Evolutionary conservation across 2,888 invertebrate species (phyloP), one percentile per base, ranked within the genome.

Genomic region (Myopa tessellatipennis): DNA sequence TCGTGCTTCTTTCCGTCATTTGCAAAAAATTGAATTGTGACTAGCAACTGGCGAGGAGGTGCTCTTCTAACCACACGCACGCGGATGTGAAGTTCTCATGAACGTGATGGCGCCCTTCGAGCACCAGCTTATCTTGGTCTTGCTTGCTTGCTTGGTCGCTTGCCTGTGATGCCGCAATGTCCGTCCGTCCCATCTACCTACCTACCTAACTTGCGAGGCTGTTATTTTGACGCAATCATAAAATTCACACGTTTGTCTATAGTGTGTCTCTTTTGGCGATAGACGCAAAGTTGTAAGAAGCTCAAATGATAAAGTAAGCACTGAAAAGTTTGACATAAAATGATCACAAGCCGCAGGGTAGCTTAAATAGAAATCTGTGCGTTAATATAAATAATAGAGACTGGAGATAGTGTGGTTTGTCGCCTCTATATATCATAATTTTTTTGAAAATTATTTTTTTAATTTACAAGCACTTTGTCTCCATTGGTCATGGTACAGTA

Each of bases 231-330:
- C 52, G 38, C 50, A 69, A 38, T 50, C 69, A 52, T 69, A 26
- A 69, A 69, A 69, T 50, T 69, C 69, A 69, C 69, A 69, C 69
- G 69, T 69, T 52, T 60, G 16, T 72, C 45, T 69, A 4, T 18
- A 69, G 16, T 45, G 60, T 67, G 38, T 34, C 65, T 76, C 58
- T 67, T 61, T 5, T 76, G 12, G 14, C 16, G 63, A 63, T 63
- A 63, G 18, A 63, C 36, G 63, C 63, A 36, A 36, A 63, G 8
- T 12, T 26, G 14, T 26, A 63, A 36, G 36, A 26, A 36, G 36
- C 36, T 63, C 36, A 4, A 6, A 36, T 63, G 18, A 63, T 12
- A 36, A 63, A 63, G 14, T 8, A 12, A 63, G 16, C 34, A n/a
- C 14, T 7, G 14, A 10, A 10, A 36, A 36, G 34, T 63, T 63